Evolutionary conservation across 2,113 vertebrate genomes (phyloP), one percentile per base, ranked within the genome.

Genomic region (Corythornis cristatus): DNA sequence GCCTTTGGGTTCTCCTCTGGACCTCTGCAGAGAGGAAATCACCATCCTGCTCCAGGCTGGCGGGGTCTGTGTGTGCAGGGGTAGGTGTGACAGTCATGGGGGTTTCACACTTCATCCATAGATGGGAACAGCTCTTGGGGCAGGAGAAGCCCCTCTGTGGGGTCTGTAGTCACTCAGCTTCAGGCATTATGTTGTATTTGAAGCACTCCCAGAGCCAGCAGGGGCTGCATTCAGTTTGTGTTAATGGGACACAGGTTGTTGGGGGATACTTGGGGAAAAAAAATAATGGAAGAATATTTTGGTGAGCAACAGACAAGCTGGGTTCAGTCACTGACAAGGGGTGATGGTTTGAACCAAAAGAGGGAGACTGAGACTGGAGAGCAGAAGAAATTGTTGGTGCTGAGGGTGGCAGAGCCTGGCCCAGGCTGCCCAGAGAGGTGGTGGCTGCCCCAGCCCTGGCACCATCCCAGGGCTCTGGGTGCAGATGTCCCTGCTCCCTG

Each of bases 1-100:
- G 13, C 4, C 0, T 6, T 22, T 58, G 48, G 65, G 4, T 7
- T 8, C n/a, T 46, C 2, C 46, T 81, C 61, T 20, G 62, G 7
- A 35, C 8, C 56, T 74, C 82, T 37, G 43, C 40, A 57, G 53
- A 61, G 1, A 5, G 21, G 25, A 19, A 33, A 37, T 0, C 35
- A 31, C 11, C 1, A 0, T 31, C 42, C 43, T 20, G 19, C 16
- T 18, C 43, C 60, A 35, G 1, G 0, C 37, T 19, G 50, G 25
- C 18, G 21, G 3, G 54, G 15, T 8, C 54, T 60, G 43, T 4
- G 12, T 28, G 1, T 8, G 11, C 5, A 28, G 13, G 6, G 7
- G 6, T 1, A 8, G 1, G 5, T 0, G 6, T 6, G 48, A 56
- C 42, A 29, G 35, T 8, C 51, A 11, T 26, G 15, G 5, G 12